Evolutionary conservation across 2,888 invertebrate genomes (phyloP).

Genomic region (Cataglyphis altisquamis): DNA sequence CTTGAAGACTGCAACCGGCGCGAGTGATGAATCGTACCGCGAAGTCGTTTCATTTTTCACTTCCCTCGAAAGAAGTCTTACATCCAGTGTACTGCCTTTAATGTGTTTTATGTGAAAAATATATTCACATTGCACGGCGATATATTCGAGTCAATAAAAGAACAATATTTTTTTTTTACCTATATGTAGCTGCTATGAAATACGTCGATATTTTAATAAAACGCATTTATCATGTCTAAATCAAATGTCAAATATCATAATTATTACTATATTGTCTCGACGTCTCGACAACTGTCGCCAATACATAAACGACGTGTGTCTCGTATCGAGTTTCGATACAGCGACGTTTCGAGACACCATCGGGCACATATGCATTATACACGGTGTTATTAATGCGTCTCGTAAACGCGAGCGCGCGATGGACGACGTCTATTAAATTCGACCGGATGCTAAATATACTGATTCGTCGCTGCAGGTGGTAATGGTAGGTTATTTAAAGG

Average conservation of each 20-base stretch:
- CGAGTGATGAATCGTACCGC: slow-evolving; percentile 68
- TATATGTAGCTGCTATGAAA: background rate
- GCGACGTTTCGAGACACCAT: slow-evolving; percentile 24
- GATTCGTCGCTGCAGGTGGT: slow-evolving; percentile 81
- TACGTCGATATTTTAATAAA: slow-evolving; percentile 25
- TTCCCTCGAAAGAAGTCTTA: slow-evolving; percentile 50
- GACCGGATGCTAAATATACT: slow-evolving; percentile 79
- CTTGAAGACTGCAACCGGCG: slow-evolving; percentile 63
- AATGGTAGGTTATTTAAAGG: slow-evolving; percentile 25
- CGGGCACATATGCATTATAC: slow-evolving; percentile 47
- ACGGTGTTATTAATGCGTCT: slow-evolving; percentile 74
- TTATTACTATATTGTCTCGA: slow-evolving; percentile 13
- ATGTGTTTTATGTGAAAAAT: slow-evolving; percentile 58
- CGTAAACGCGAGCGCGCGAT: slow-evolving; percentile 67
- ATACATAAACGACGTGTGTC: slow-evolving; percentile 33
- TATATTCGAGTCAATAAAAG: slow-evolving; percentile 45
- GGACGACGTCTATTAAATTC: slow-evolving; percentile 76
- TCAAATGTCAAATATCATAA: slow-evolving; percentile 1
- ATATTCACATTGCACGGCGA: slow-evolving; percentile 37
- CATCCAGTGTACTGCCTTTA: slow-evolving; percentile 40
- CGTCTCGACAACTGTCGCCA: slow-evolving; percentile 17
- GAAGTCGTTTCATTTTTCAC: slow-evolving; percentile 74
- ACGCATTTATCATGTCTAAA: background rate
- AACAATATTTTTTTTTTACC: slow-evolving; percentile 8
- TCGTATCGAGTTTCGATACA: slow-evolving; percentile 37